phyloP scores from a whole-genome alignment of 2,797 vertebrate genomes.

The Poeciliopsis paucimaculata region DNA sequence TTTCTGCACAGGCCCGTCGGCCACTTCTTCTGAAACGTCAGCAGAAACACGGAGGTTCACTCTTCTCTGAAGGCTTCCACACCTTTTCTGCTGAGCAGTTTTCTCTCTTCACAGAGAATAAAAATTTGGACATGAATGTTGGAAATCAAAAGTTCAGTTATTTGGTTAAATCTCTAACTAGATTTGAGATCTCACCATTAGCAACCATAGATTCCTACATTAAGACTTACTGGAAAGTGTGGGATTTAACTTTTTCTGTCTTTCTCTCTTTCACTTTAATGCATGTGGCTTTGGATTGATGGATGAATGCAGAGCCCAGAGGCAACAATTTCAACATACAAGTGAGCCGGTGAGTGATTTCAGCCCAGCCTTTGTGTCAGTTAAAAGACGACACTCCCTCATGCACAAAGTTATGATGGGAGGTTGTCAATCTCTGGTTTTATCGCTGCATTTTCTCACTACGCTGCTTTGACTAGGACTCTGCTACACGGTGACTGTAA shows the following conservation, averaged over 20 bases:
- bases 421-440: slow-evolving; percentile 21
- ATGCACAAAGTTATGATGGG: not conserved
- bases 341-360: slow-evolving; percentile 39
- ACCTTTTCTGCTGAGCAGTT: slow-evolving; percentile 7
- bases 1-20: not conserved
- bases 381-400: slow-evolving; percentile 20
- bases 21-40: slow-evolving; percentile 7
- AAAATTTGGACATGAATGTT: slow-evolving; percentile 8
- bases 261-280: slow-evolving; percentile 9
- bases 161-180: slow-evolving; percentile 14
- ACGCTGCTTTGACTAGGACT: slow-evolving; percentile 42
- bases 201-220: slow-evolving; percentile 1
- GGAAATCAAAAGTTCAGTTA: slow-evolving; percentile 3
- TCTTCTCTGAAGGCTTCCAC: not conserved
- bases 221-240: not conserved
- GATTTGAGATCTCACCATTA: not conserved
- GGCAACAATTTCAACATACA: slow-evolving; percentile 49
- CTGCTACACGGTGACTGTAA: slow-evolving; percentile 6
- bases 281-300: slow-evolving; percentile 39
- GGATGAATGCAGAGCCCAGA: slow-evolving; percentile 33
- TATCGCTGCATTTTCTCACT: slow-evolving; percentile 30
- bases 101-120: slow-evolving; percentile 6
- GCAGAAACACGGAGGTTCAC: slow-evolving; percentile 10
- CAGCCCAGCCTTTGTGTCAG: slow-evolving; percentile 34
- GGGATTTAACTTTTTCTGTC: not conserved